Evolutionary conservation across 2,888 invertebrate species (phyloP).

Genomic region (Athetis lepigone): DNA sequence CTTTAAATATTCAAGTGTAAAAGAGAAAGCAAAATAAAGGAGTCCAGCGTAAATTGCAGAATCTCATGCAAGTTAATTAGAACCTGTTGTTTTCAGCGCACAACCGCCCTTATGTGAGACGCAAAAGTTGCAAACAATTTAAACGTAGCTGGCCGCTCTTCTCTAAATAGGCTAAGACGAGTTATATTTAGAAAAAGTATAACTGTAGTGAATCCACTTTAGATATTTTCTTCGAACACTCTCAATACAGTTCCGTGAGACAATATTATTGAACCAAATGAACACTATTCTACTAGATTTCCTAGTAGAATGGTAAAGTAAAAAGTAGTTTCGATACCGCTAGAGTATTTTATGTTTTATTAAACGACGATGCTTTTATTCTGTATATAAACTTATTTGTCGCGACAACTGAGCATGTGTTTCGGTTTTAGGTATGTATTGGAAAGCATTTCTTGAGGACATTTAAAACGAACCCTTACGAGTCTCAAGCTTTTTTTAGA

Average conservation of each 20-base stretch:
- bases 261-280: conserved; percentile 52
- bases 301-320: conserved; percentile 32
- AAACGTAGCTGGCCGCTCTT: conserved; percentile 8
- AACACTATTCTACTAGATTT: conserved; percentile 47
- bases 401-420: too few species aligned
- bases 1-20: conserved; percentile 51
- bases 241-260: conserved; percentile 36
- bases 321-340: conserved; percentile 18
- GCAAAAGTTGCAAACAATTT: conserved; percentile 43
- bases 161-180: conserved; percentile 21
- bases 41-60: conserved; percentile 48
- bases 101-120: conserved; percentile 30
- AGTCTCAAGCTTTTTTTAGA: too few species aligned
- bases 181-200: conserved; percentile 46
- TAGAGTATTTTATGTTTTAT: conserved; percentile 14
- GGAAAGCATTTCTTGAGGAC: too few species aligned
- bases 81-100: conserved; percentile 42
- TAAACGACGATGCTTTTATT: conserved; percentile 13
- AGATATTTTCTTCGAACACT: conserved; percentile 42
- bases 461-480: too few species aligned
- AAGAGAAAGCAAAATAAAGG: conserved; percentile 46
- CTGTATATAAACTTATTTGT: too few species aligned
- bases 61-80: conserved; percentile 56
- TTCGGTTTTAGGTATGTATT: too few species aligned
- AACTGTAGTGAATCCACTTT: conserved; percentile 37